phyloP scores from a whole-genome alignment of 2,888 invertebrate species.

The Ichneumon xanthorius region DNA sequence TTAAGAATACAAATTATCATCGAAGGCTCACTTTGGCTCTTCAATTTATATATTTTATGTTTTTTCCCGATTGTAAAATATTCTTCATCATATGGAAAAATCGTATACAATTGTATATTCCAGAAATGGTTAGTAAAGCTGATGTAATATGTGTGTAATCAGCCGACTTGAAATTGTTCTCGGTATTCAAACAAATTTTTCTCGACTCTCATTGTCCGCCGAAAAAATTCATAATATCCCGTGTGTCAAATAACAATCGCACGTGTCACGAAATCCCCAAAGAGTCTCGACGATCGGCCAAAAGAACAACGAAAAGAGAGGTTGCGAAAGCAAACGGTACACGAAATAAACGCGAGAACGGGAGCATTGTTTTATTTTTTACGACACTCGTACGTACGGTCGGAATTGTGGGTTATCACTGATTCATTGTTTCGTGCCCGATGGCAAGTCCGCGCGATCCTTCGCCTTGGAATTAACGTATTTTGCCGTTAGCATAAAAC shows the following conservation, averaged over 20 bases:
- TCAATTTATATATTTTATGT: no score
- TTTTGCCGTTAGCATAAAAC: conserved; percentile 20
- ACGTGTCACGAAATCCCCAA: conserved; percentile 14
- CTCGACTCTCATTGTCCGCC: neutral
- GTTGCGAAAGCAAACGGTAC: neutral
- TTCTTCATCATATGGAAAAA: neutral
- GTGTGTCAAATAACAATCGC: conserved; percentile 1
- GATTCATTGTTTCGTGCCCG: neutral
- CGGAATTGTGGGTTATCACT: conserved; percentile 9
- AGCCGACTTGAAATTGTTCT: conserved; percentile 56
- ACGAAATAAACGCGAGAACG: neutral
- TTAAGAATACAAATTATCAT: no score
- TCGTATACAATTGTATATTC: neutral
- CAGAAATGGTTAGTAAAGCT: conserved; percentile 26
- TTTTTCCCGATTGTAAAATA: neutral
- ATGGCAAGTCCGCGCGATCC: neutral
- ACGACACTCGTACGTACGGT: conserved; percentile 21
- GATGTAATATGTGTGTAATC: conserved; percentile 46
- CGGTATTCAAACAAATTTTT: conserved; percentile 43
- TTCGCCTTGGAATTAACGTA: neutral
- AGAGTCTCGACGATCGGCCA: neutral
- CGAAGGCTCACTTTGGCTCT: no score
- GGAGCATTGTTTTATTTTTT: conserved; percentile 7
- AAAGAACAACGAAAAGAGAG: neutral
- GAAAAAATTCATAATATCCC: neutral